A percentile compares a stretch with the other conserved stretches of the same genome.
phyloP scores from a whole-genome alignment of 2,797 vertebrate genomes.

The Delichon dasypus region DNA sequence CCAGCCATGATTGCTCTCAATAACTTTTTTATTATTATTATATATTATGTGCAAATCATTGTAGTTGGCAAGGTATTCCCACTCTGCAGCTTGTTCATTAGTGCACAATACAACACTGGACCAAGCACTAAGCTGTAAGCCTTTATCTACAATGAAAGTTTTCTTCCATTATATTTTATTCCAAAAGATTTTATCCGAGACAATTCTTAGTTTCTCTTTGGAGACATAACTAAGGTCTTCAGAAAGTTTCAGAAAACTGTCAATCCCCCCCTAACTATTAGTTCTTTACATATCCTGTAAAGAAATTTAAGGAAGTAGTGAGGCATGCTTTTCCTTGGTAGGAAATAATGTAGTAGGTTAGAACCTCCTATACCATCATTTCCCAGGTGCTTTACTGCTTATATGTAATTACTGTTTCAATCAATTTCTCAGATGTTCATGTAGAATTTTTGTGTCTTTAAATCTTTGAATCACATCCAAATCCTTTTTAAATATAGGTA shows the following conservation, averaged over 20 bases:
- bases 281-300: background rate
- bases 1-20: rapidly evolving
- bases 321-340: background rate
- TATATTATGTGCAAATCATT: background rate
- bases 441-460: conserved; percentile 29
- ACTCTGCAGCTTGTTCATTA: background rate
- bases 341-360: background rate
- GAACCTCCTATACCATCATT: background rate
- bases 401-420: conserved; percentile 38
- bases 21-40: background rate
- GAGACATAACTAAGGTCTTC: background rate
- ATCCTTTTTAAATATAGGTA: conserved; percentile 24
- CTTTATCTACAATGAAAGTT: background rate
- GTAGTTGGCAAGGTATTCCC: background rate
- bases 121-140: background rate
- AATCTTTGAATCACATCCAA: conserved; percentile 28
- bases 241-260: background rate
- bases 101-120: background rate
- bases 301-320: background rate
- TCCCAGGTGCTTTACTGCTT: conserved; percentile 27
- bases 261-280: background rate
- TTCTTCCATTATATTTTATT: background rate
- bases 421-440: conserved; percentile 31
- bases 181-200: background rate
- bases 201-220: background rate